These are phyloP conservation scores for Ctenicera cuprea DNA, from an alignment of 2,888 invertebrate species.

Conservation along the genomic window DNA sequence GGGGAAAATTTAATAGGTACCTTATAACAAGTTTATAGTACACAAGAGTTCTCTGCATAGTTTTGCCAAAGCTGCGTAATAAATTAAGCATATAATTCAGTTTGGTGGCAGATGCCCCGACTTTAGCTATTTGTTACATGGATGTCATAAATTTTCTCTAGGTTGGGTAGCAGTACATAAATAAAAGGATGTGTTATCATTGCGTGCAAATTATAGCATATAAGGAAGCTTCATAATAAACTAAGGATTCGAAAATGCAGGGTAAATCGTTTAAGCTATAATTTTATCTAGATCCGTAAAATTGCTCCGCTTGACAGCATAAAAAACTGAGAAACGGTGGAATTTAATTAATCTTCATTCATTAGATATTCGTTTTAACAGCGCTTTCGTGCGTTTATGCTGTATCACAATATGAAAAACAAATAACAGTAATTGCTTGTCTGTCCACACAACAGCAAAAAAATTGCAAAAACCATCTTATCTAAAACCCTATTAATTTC, in stretches of 20 bases:
- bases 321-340: not conserved
- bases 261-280: no score
- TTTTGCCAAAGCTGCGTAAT: conserved; percentile 43
- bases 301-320: not conserved
- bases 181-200: conserved; percentile 33
- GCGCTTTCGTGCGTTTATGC: not conserved
- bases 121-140: conserved; percentile 40
- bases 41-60: conserved; percentile 40
- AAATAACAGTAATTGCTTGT: conserved; percentile 26
- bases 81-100: conserved; percentile 45
- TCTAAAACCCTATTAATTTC: conserved; percentile 36
- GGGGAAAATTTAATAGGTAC: conserved; percentile 43
- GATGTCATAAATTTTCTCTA: conserved; percentile 39
- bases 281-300: not conserved
- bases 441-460: conserved; percentile 16
- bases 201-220: conserved; percentile 25
- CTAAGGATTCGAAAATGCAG: not conserved
- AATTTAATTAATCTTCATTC: conserved; percentile 12
- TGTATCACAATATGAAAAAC: conserved; percentile 21
- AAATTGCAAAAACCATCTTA: conserved; percentile 27
- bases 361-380: not conserved
- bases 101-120: conserved; percentile 33
- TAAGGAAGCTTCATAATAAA: not conserved
- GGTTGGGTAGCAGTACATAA: conserved; percentile 27
- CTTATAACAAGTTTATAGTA: conserved; percentile 43